A percentile compares a stretch with the other conserved stretches of the same genome.
Conservation (phyloP, 2,888 invertebrate species). For the Melinopterus prodromus region DNA sequence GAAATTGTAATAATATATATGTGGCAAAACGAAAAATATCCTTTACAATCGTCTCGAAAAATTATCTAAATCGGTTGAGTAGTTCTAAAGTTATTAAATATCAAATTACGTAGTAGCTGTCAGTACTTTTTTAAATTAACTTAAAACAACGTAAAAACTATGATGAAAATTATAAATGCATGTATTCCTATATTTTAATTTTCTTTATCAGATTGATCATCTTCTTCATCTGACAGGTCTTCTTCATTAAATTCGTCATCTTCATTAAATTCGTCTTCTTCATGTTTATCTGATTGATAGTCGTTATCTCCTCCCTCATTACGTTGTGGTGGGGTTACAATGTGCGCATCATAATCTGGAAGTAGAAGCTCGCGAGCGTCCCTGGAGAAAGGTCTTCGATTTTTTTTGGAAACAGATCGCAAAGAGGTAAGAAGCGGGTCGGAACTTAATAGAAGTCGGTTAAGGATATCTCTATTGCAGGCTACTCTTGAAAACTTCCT, state of each 20-base stretch:
- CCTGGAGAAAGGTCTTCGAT: constrained; percentile 1
- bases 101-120: not conserved
- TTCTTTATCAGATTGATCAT: constrained; percentile 7
- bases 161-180: not conserved
- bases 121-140: not conserved
- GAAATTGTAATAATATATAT: not conserved
- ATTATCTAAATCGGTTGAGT: not conserved
- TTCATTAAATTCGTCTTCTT: constrained; percentile 14
- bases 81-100: constrained; percentile 4
- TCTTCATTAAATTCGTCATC: not conserved
- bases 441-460: constrained; percentile 17
- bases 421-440: not conserved
- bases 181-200: constrained; percentile 5
- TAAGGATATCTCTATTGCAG: constrained; percentile 12
- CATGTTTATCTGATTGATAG: constrained; percentile 6
- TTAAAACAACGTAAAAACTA: constrained; percentile 4
- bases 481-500: constrained; percentile 20
- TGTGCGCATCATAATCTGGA: constrained; percentile 7
- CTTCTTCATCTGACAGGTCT: not conserved
- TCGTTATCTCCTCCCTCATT: not conserved
- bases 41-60: not conserved
- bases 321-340: constrained; percentile 4
- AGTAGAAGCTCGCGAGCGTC: constrained; percentile 9
- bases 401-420: not conserved
- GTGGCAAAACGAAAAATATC: not conserved